Evolutionary conservation across 2,888 invertebrate species (phyloP), one percentile per base, ranked within the genome.

Genomic region (Iselma pallidipennis): DNA sequence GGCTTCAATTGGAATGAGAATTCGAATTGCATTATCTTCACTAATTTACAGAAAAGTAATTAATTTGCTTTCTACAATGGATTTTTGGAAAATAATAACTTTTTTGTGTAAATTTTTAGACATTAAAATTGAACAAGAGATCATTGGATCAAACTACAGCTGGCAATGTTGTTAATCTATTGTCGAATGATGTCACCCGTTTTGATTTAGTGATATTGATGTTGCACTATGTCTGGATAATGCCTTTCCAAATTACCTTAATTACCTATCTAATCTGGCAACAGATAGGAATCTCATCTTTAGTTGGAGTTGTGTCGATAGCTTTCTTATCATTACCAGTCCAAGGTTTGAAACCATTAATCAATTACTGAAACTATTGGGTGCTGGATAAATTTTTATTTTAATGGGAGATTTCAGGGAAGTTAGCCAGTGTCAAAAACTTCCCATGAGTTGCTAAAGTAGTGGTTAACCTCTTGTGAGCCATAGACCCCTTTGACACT

Each of bases 121-220:
- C 89, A 2, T 78, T 90, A 57, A 82, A 83, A 63, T 78, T 91
- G 37, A 90, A 88, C 72, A 86, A 86, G 74, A 85, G 84, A 6
- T 89, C 95, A 0, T 78, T 95, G 42, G 90, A 91, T 0, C 87
- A 93, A 74, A 94, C 95, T 0, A 91, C 95, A 80, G 78, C 90
- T 70, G 94, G 94, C 0, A 90, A 93, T 80, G 88, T 95, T 67
- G 88, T 94, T 50, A 94, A 94, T 78, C 80, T 95, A 55, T 84
- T 95, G 81, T 91, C 94, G 0, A 94, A 94, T 73, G 95, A 95
- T 76, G 92, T 94, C 1, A 89, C 88, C 70, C 85, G 92, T 63
- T 92, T 94, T 77, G 94, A 94, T 75, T 79, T 88, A 78, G 86
- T 89, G 16, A 84, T 88, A 21, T 70, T 88, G 37, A 87, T 87